Conservation (phyloP, 2,888 invertebrate genomes). For the Drosophila limbata region DNA sequence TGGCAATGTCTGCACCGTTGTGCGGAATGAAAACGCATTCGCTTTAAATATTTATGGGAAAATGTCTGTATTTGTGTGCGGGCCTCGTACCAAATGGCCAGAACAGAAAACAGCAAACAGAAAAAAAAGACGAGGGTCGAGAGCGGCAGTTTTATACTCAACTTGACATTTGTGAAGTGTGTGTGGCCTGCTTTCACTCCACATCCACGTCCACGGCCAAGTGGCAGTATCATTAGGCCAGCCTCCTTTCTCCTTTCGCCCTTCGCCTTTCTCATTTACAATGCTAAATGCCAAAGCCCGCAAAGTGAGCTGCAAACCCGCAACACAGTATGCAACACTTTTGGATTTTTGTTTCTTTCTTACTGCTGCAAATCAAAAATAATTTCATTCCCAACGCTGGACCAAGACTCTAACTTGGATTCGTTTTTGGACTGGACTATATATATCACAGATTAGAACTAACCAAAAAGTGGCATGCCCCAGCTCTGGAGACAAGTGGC, state of each 20-base stretch:
- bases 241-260: not conserved
- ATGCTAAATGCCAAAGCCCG: slow-evolving; percentile 53
- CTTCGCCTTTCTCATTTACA: slow-evolving; percentile 51
- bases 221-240: slow-evolving; percentile 31
- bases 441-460: slow-evolving; percentile 44
- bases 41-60: slow-evolving; percentile 83
- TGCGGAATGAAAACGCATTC: slow-evolving; percentile 83
- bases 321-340: slow-evolving; percentile 58
- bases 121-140: slow-evolving; percentile 18
- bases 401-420: slow-evolving; percentile 6
- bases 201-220: slow-evolving; percentile 11
- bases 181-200: slow-evolving; percentile 21
- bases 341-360: slow-evolving; percentile 4
- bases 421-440: slow-evolving; percentile 3
- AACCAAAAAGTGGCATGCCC: slow-evolving; percentile 24
- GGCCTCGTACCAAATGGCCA: slow-evolving; percentile 19
- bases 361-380: slow-evolving; percentile 59
- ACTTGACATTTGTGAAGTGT: slow-evolving; percentile 59
- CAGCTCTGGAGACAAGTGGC: slow-evolving; percentile 23
- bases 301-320: slow-evolving; percentile 43
- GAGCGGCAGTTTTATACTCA: slow-evolving; percentile 43
- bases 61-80: slow-evolving; percentile 81
- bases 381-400: slow-evolving; percentile 56
- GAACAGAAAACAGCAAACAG: too few species aligned
- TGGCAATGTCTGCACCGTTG: slow-evolving; percentile 66